These are phyloP conservation scores for Peromyscus melanophrys DNA, from an alignment of 2,797 vertebrate genomes.

Conservation along the genomic window DNA sequence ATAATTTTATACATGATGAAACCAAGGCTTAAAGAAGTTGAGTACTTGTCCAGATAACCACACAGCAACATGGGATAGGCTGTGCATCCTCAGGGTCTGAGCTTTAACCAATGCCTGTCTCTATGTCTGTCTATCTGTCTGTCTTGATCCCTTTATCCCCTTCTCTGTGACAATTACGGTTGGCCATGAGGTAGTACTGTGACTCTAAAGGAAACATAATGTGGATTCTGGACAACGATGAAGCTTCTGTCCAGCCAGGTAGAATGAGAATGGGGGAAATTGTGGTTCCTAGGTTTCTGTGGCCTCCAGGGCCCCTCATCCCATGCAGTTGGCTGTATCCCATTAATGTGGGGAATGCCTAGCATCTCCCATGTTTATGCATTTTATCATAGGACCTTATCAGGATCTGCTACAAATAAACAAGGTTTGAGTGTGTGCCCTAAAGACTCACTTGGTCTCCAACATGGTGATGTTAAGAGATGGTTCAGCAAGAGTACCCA, in stretches of 20 bases:
- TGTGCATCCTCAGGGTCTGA: background rate
- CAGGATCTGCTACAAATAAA: no score
- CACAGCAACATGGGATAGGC: no score
- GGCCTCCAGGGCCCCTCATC: background rate
- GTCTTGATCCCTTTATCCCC: background rate
- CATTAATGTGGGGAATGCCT: background rate
- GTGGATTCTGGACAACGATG: background rate
- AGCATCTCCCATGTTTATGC: no score
- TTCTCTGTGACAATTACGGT: background rate
- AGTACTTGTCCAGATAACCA: background rate
- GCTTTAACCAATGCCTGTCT: background rate
- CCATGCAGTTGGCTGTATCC: background rate
- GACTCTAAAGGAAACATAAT: background rate
- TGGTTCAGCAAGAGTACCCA: background rate
- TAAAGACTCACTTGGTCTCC: background rate
- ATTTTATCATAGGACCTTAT: background rate
- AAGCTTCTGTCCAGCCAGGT: background rate
- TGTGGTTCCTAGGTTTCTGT: background rate
- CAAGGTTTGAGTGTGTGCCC: no score
- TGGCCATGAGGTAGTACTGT: no score
- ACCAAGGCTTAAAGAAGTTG: background rate
- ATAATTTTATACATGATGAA: background rate
- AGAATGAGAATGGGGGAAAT: background rate
- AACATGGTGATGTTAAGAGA: background rate
- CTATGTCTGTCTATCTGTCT: background rate